These are phyloP conservation scores for Eupleurogrammus muticus DNA, from an alignment of 2,797 vertebrate species.

Conservation along the genomic window DNA sequence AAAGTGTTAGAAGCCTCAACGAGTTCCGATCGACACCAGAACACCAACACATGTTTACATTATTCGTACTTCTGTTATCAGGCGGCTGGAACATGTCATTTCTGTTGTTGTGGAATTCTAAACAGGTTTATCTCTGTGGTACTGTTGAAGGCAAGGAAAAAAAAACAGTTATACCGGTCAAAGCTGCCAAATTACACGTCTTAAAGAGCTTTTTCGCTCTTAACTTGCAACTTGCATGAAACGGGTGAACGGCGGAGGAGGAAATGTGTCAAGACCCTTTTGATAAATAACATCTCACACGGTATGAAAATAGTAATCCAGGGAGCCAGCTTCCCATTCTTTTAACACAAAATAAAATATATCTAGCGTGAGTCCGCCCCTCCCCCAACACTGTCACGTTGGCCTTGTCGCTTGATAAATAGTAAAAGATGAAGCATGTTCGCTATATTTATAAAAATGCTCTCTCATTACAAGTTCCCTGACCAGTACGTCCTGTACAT, in stretches of 20 bases:
- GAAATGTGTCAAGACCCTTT: conserved; percentile 74
- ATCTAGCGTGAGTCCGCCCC: conserved; percentile 49
- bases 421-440: conserved; percentile 81
- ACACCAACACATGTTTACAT: no score
- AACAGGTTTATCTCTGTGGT: not conserved
- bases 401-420: conserved; percentile 86
- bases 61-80: not conserved
- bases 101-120: not conserved
- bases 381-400: conserved; percentile 30
- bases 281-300: conserved; percentile 96
- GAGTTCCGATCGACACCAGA: not conserved
- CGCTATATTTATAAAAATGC: conserved; percentile 77
- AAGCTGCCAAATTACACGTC: not conserved
- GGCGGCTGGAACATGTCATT: not conserved
- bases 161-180: not conserved
- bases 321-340: conserved; percentile 76
- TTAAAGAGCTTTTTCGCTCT: not conserved
- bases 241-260: conserved; percentile 20
- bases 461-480: conserved; percentile 80
- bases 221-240: conserved; percentile 1
- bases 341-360: conserved; percentile 68
- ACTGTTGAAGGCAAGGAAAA: not conserved
- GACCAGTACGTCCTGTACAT: conserved; percentile 79
- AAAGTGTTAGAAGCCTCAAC: conserved; percentile 58
- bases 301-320: conserved; percentile 85